Base-by-base conservation (phyloP, 1,140 invertebrate genomes). In the Drosophila pectinifera region DNA sequence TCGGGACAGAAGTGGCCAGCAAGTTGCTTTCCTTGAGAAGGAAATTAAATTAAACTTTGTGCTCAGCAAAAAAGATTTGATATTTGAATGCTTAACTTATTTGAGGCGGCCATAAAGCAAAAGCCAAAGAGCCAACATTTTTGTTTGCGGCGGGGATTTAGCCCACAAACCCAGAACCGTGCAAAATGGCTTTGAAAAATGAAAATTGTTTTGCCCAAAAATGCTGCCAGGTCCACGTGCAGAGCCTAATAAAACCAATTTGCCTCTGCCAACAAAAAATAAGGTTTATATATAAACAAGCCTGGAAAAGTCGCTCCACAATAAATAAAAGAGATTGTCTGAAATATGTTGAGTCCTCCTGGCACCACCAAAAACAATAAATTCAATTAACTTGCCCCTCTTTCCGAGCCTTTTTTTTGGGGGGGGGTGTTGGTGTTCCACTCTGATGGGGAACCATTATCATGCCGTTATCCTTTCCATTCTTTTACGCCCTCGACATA, bases 351-450 rank as follows among this genome's bases (percentile, higher is more conserved):
- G 62, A 72, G 26, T 45, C 34, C 53, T 28, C 34, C 53, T 56
- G 57, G 57, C 67, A 42, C 39, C 57, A 48, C 58, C 41, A 48
- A 48, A 68, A 77, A 77, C 73, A 76, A 77, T 77, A 77, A 77
- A 77, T 77, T 77, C 74, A 77, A 77, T 77, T 77, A 77, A 77
- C 73, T 77, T 77, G 39, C 55, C n/a, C 34, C 28, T 2, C 45
- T 39, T 46, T 34, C 48, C 48, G 53, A 59, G 49, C 20, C 46
- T n/a, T 55, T 22, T 22, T 49, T 75, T 68, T 48, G 34, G 22
- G 11, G 34, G 4, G 10, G 10, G 13, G 20, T 24, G 20, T 36
- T 31, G 63, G 28, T 43, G 38, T 69, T 69, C 38, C 26, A 53
- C 63, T 70, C 42, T 34, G 68, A 39, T 36, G 64, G 65, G 24